Percentiles rank a stretch among this genome's conserved stretches.
Conservation (phyloP, 2,113 vertebrate species). For the Lophochroa leadbeateri region DNA sequence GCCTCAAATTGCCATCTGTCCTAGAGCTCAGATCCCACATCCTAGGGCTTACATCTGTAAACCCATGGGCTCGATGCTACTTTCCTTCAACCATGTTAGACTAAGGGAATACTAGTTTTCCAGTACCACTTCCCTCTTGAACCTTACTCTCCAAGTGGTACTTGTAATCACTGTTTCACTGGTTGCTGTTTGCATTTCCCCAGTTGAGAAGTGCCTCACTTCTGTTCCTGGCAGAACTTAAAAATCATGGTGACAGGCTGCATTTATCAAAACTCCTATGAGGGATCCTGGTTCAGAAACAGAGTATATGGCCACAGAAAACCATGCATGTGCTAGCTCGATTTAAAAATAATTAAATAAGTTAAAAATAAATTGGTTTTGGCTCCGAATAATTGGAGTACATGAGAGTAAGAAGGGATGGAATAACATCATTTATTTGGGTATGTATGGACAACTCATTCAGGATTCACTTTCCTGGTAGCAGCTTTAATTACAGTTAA, state of each 20-base stretch:
- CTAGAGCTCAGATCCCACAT: neutral
- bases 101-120: neutral
- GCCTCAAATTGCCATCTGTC: neutral
- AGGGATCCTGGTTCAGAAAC: neutral
- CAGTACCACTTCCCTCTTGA: neutral
- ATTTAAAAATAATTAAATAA: neutral
- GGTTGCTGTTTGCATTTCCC: neutral
- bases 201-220: neutral
- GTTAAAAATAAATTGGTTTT: neutral
- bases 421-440: neutral
- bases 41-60: neutral
- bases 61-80: neutral
- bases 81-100: neutral
- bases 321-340: neutral
- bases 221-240: neutral
- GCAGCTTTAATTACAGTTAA: slow-evolving; percentile 54
- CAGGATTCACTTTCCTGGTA: neutral
- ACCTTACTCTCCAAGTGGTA: neutral
- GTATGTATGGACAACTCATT: neutral
- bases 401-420: neutral
- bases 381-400: neutral
- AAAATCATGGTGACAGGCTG: neutral
- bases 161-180: neutral
- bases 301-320: neutral
- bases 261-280: neutral